Base-by-base conservation (phyloP, 2,113 vertebrate species). In the Damaliscus lunatus region DNA sequence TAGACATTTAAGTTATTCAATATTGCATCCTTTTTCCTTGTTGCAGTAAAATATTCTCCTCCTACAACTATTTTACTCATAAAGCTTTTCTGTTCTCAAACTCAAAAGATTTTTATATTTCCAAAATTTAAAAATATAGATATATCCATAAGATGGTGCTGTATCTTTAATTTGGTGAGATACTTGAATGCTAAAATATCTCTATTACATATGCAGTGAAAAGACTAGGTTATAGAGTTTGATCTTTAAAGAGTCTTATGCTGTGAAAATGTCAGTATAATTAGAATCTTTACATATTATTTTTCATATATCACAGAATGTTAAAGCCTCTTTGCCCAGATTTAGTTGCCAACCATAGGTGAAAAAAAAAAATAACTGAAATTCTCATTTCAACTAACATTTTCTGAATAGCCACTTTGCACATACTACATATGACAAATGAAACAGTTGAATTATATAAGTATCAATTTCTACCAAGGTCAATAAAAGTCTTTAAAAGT, bases 141-240 rank as follows among this genome's bases (percentile, higher is more conserved):
- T 98, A 97, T 98, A 99, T 98, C 99, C 99, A 98, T 99, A 99
- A 99, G 98, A 99, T 98, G 99, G 98, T 99, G 99, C 99, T 99
- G 92, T 98, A 98, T 99, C 98, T 98, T 99, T 99, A 98, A 98
- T 96, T 94, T 91, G 60, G 27, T 96, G 74, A 97, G 57, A 94
- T 14, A 98, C 96, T 98, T 98, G 90, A 92, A 71, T 53, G 94
- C 82, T 98, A 95, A 97, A 98, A 90, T 94, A 86, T 16, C 83
- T 94, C 48, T 85, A 33, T 90, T 96, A 89, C 48, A 96, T 84
- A 93, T 97, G 64, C 90, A 43, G 57, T 88, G 96, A 90, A 74
- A 83, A 96, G 62, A 21, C 55, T 59, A 93, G 84, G 64, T 97
- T 97, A 77, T 25, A 77, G 60, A 96, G 88, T 19, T 88, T 46